Evolutionary conservation across 2,888 invertebrate genomes (phyloP), one percentile per base, ranked within the genome.

Genomic region (Epinotia nisella): DNA sequence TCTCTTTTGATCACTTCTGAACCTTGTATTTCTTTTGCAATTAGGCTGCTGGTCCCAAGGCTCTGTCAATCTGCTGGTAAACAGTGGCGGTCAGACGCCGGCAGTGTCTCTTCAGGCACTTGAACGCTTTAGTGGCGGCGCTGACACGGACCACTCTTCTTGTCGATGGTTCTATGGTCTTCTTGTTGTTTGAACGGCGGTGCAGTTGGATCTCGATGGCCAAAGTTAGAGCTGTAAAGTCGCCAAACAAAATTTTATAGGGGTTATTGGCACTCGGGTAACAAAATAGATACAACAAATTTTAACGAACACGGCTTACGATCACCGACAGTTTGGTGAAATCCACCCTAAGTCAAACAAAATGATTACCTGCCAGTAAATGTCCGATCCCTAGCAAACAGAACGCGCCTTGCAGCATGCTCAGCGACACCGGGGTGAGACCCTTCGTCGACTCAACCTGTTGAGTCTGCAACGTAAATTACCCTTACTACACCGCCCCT

Each of bases 361-460:
- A 41, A 11, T 1, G n/a, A 13, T 70, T 67, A 95, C 95, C 95
- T 81, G 96, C 95, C 60, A 95, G 81, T 10, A 94, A 82, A 81
- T 95, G 94, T 29, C 96, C 97, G 61, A 96, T 94, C 10, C 95
- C 90, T 9, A 96, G 90, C 53, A 96, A 92, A 83, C 96, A 96
- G 84, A 97, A 97, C 5, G 96, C 96, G 4, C 96, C 96, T 75
- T 96, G 95, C 0, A 97, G 84, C 95, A 96, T 96, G 80, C 95
- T 94, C 71, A 96, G 88, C 65, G 95, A 96, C 15, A 97, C 94
- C 0, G 96, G 96, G 77, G 95, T 94, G 67, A 96, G 89, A 71
- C 88, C 87, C 82, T 89, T 90, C n/a, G 88, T 83, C 2, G 93
- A 88, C 77, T 93, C 93, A 5, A 80, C 77, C 58, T 73, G 73